Evolutionary conservation across 2,888 invertebrate genomes (phyloP), one percentile per base, ranked within the genome.

Genomic region (Tetranychus piercei): DNA sequence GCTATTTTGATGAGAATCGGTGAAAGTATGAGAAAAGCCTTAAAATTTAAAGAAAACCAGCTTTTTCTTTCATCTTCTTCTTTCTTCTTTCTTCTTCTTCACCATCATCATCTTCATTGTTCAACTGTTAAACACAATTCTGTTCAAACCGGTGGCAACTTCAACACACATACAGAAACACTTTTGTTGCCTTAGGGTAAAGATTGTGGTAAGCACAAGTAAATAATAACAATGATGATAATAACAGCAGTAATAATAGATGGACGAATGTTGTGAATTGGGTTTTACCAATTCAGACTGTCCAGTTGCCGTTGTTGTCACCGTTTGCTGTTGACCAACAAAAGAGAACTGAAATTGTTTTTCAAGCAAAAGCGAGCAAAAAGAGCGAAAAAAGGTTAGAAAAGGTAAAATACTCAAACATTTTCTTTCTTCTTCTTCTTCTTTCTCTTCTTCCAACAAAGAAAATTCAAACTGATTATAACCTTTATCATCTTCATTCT

Each of bases 151-250:
- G 55, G 55, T 55, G 55, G 55, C 55, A 55, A 55, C 55, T 15
- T 55, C 55, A 55, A 15, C 55, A 55, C 11, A 69, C n/a, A 69
- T 9, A 69, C 66, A n/a, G 66, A 69, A 69, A 23, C 69, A 69
- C 22, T 34, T 69, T 72, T 72, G n/a, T 55, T 55, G 55, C 55
- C 55, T 55, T 5, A 15, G 15, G 55, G 11, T 55, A 15, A 55
- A 55, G 55, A 55, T 55, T 55, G 55, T 55, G 55, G 55, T 55
- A 15, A 55, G 55, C 55, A 55, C 55, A 55, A 55, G 55, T 15
- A 55, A 55, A 55, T 55, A 55, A 55, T 55, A 55, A 55, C 55
- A 55, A 55, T 15, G 15, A 55, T 55, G 55, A 55, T 55, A 15
- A 15, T 55, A 15, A 15, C 15, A 15, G 15, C 15, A 55, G 7